Conservation (phyloP, 2,113 vertebrate genomes). For the Thomomys bottae region DNA sequence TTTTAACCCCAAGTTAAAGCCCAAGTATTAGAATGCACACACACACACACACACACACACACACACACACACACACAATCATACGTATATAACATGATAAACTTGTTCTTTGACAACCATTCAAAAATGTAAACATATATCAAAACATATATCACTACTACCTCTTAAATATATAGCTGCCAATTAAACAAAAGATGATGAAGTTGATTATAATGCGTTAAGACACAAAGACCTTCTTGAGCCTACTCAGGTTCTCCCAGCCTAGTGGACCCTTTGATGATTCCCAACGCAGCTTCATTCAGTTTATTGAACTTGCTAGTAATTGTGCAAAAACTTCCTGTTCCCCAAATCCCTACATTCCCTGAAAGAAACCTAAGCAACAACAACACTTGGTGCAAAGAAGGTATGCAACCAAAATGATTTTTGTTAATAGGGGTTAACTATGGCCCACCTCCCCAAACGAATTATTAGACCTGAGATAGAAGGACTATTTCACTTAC, state of each 20-base stretch:
- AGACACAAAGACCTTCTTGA: neutral
- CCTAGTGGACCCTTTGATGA: neutral
- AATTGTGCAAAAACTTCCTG: neutral
- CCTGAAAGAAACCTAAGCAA: neutral
- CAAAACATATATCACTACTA: neutral
- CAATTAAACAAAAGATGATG: neutral
- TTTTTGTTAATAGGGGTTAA: conserved; percentile 27
- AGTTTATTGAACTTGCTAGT: neutral
- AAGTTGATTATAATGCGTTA: neutral
- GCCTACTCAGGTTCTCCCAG: neutral
- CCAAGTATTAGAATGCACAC: too few relatives aligned
- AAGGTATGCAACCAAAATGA: neutral
- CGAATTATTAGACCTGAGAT: neutral
- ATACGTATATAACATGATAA: neutral
- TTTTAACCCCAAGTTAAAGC: too few relatives aligned
- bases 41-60: too few relatives aligned
- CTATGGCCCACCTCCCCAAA: conserved; percentile 43
- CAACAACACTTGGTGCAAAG: neutral
- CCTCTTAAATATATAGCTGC: neutral
- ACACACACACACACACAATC: too few relatives aligned
- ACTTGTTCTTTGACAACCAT: neutral
- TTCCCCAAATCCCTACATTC: neutral
- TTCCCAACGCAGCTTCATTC: neutral
- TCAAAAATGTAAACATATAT: neutral
- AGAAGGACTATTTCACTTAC: neutral